Base-by-base conservation (phyloP, 2,888 invertebrate species). In the Drosophila yooni region DNA sequence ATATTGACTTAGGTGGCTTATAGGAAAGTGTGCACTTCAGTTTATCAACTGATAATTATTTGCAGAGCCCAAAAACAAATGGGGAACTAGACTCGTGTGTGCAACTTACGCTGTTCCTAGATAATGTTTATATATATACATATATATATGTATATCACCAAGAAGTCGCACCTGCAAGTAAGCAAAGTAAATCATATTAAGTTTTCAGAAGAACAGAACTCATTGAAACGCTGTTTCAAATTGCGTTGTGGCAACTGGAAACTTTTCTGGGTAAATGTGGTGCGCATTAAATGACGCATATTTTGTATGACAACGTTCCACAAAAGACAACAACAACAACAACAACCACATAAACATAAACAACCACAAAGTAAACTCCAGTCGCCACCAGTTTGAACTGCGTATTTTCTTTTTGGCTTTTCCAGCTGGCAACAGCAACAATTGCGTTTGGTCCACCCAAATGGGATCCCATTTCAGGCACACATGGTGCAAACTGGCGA, bases 1-100 rank as follows among this genome's bases (percentile, higher is more conserved):
- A 70, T 70, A 76, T 80, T 80, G 79, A 80, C 76, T 64, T 15
- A 15, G 25, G 15, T 60, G 75, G 79, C 50, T 53, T 40, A 48
- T 46, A 13, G 59, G 10, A 64, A 58, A 74, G 70, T 70, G 61
- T 67, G 48, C 69, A 63, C 79, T 78, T 65, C 38, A 78, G 56
- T 65, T 71, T 63, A 71, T 48, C 40, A 64, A 43, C 51, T 60
- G 65, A 76, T 79, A 60, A 66, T 63, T 68, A 66, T 57, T 62
- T 38, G 59, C 73, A 65, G 52, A 68, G 43, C 25, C 18, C 25
- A 46, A 13, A 51, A 40, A 43, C 21, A 36, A 52, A 48, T 53
- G 48, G 36, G 31, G 25, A 34, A 51, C 15, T 27, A 5, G 21
- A 46, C 27, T 27, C 43, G 7, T 36, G 11, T 31, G 36, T 46